These are phyloP conservation scores for Haplotaxodon microlepis DNA, from an alignment of 2,113 vertebrate genomes.

Conservation along the genomic window DNA sequence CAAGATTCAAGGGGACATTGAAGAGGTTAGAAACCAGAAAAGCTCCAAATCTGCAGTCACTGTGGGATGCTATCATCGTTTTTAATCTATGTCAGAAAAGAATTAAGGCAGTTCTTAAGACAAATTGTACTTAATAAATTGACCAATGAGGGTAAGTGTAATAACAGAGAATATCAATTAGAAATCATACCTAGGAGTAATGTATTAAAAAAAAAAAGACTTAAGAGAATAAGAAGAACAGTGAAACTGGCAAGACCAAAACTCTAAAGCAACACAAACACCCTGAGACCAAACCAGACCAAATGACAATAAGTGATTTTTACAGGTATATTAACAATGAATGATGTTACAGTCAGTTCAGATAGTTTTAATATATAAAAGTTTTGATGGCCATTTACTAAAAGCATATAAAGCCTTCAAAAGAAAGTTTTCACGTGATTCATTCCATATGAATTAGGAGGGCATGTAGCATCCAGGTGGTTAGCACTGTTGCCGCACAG, in stretches of 20 bases:
- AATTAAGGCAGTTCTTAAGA: background rate
- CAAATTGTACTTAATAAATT: background rate
- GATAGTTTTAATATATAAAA: background rate
- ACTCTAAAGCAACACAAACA: background rate
- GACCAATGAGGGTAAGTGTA: background rate
- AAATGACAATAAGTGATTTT: background rate
- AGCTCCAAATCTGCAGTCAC: background rate
- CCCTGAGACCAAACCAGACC: background rate
- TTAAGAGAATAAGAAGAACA: background rate
- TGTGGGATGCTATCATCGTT: background rate
- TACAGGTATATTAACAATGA: background rate
- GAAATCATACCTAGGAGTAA: background rate
- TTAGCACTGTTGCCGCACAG: background rate
- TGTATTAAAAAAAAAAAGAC: background rate
- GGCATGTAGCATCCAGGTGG: background rate
- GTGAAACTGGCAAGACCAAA: background rate
- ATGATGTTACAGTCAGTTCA: background rate
- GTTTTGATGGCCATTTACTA: background rate
- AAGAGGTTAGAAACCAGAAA: background rate
- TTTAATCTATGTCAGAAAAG: background rate
- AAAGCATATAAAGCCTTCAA: background rate
- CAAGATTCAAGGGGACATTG: background rate
- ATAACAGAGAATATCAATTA: background rate
- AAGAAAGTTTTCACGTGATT: background rate
- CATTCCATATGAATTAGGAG: background rate